Evolutionary conservation across 1,140 invertebrate species (phyloP).

Genomic region (Anastrepha ludens): DNA sequence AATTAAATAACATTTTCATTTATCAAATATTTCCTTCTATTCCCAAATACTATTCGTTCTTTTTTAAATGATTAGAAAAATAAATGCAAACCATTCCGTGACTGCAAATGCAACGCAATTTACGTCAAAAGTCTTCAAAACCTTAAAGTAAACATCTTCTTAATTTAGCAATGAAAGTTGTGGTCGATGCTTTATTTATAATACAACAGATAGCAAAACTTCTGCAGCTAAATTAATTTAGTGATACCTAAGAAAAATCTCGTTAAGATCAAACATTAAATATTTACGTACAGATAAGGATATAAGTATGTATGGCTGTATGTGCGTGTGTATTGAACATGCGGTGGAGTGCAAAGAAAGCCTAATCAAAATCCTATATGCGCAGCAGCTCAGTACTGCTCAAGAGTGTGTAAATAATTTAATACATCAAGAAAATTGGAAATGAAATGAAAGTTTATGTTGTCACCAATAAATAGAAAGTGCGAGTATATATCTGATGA

Average conservation of each 20-base stretch:
- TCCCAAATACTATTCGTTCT: too few relatives aligned
- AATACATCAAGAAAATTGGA: slow-evolving; percentile 54
- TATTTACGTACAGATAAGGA: slow-evolving; percentile 29
- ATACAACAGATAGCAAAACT: background rate
- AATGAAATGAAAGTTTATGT: slow-evolving; percentile 53
- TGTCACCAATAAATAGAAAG: slow-evolving; percentile 43
- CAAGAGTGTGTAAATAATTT: slow-evolving; percentile 56
- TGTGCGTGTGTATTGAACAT: background rate
- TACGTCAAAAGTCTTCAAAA: background rate
- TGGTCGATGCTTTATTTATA: background rate
- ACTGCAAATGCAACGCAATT: background rate
- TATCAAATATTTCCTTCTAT: too few relatives aligned
- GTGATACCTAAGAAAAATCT: slow-evolving; percentile 31
- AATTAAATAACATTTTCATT: too few relatives aligned
- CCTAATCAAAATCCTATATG: background rate
- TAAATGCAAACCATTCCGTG: too few relatives aligned
- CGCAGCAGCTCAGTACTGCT: slow-evolving; percentile 35
- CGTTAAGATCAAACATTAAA: slow-evolving; percentile 42
- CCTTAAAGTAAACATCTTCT: slow-evolving; percentile 13
- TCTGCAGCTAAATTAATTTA: slow-evolving; percentile 32
- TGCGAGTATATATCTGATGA: too few relatives aligned
- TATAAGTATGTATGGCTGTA: background rate
- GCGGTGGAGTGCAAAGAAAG: background rate
- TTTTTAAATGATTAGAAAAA: too few relatives aligned
- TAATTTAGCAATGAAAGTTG: slow-evolving; percentile 2